Percentiles rank a stretch among this genome's conserved stretches.
Conservation (phyloP, 2,888 invertebrate genomes). For the Pristionchus exspectatus region DNA sequence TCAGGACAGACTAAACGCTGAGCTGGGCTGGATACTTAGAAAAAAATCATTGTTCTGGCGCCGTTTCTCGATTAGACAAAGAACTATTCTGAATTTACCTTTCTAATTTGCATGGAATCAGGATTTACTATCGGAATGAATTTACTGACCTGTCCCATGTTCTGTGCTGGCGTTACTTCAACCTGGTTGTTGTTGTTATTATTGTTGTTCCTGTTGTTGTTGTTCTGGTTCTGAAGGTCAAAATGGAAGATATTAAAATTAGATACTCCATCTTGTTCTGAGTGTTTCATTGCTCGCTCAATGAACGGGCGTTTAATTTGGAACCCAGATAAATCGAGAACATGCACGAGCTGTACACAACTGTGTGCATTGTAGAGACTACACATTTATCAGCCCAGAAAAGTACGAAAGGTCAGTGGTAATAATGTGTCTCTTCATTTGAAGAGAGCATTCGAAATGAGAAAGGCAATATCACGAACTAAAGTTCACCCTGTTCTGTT, state of each 20-base stretch:
- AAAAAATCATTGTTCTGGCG: too few relatives aligned
- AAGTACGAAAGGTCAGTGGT: too few relatives aligned
- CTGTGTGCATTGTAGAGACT: too few relatives aligned
- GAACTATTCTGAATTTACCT: too few relatives aligned
- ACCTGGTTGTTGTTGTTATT: constrained; percentile 15
- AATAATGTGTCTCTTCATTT: too few relatives aligned
- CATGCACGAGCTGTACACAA: too few relatives aligned
- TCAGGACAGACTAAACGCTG: background rate
- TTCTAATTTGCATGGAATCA: background rate
- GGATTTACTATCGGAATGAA: background rate
- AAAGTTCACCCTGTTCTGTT: background rate
- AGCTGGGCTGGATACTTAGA: background rate
- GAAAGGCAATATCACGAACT: background rate
- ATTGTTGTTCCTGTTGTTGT: background rate
- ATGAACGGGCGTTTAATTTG: too few relatives aligned
- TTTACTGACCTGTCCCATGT: background rate
- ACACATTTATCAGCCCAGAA: too few relatives aligned
- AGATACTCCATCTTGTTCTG: background rate
- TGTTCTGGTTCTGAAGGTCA: background rate
- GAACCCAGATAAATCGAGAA: too few relatives aligned
- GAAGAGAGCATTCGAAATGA: too few relatives aligned
- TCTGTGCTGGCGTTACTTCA: background rate
- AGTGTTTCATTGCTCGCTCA: too few relatives aligned
- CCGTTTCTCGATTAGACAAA: too few relatives aligned
- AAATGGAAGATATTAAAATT: background rate